A percentile compares a stretch with the other conserved stretches of the same genome.
Evolutionary conservation across 2,113 vertebrate species (phyloP).

Genomic region (Scopus umbretta): DNA sequence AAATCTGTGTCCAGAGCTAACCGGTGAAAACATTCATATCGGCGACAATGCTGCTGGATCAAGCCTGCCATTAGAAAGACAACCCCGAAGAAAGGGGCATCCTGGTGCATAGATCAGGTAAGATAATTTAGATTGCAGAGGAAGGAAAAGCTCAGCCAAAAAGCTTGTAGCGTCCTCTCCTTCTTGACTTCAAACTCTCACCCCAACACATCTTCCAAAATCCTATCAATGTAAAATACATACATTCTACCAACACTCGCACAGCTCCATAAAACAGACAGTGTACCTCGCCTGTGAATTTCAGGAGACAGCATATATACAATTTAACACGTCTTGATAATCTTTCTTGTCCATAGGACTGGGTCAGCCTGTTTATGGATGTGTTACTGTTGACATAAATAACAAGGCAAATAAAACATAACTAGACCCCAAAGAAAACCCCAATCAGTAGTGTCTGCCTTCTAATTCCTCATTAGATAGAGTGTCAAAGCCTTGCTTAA

Average conservation of each 20-base stretch:
- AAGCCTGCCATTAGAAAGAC: background rate
- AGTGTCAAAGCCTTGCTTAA: background rate
- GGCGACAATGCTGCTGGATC: accelerated
- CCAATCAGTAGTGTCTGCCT: background rate
- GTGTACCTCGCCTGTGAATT: accelerated
- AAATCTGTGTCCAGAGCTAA: background rate
- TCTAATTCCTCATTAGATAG: background rate
- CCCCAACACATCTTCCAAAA: background rate
- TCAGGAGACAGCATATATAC: background rate
- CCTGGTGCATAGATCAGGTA: background rate
- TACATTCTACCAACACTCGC: background rate
- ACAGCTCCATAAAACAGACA: accelerated
- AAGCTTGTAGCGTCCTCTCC: background rate
- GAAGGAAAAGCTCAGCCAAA: background rate
- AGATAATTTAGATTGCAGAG: background rate
- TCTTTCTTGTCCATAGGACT: accelerated
- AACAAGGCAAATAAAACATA: background rate
- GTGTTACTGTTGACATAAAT: background rate
- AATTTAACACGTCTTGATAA: background rate
- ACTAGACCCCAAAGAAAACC: background rate
- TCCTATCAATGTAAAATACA: background rate
- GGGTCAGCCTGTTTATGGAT: background rate
- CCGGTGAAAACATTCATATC: accelerated
- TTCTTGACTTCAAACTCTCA: background rate
- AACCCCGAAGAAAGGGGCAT: background rate